A percentile compares a stretch with the other conserved stretches of the same genome.
These are phyloP conservation scores for Coregonus ussuriensis DNA, from an alignment of 2,797 vertebrate genomes.

Conservation along the genomic window DNA sequence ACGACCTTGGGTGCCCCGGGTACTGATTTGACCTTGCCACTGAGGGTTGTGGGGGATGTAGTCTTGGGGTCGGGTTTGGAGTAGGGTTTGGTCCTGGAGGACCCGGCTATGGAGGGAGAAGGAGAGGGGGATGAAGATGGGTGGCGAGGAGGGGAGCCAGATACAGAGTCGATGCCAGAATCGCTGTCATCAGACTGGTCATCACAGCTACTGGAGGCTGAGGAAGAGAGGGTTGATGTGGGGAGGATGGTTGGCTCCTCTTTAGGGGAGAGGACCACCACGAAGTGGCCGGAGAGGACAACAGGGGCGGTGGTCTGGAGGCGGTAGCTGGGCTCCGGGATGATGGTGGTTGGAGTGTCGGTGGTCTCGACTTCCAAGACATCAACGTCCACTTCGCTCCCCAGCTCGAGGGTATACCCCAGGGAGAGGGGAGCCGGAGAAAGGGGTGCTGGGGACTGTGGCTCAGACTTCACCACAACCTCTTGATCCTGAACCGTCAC, in stretches of 20 bases:
- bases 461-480: slow-evolving; percentile 64
- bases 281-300: slow-evolving; percentile 53
- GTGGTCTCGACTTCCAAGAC: slow-evolving; percentile 61
- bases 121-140: slow-evolving; percentile 23
- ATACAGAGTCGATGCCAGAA: slow-evolving; percentile 69
- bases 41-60: slow-evolving; percentile 57
- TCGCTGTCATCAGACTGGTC: slow-evolving; percentile 67
- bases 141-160: slow-evolving; percentile 55
- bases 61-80: slow-evolving; percentile 61
- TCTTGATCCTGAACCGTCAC: slow-evolving; percentile 41
- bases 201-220: slow-evolving; percentile 58
- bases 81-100: slow-evolving; percentile 86
- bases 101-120: slow-evolving; percentile 36
- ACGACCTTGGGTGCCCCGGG: slow-evolving; percentile 79
- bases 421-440: slow-evolving; percentile 42
- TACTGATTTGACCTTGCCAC: slow-evolving; percentile 71
- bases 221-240: not conserved
- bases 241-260: slow-evolving; percentile 39
- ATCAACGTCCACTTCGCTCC: slow-evolving; percentile 87
- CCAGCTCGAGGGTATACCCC: slow-evolving; percentile 75
- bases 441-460: slow-evolving; percentile 51
- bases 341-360: slow-evolving; percentile 24
- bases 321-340: slow-evolving; percentile 43
- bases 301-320: slow-evolving; percentile 47
- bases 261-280: slow-evolving; percentile 64